Base-by-base conservation (phyloP, 1,140 invertebrate species). In the Gonatopus flavifemur region DNA sequence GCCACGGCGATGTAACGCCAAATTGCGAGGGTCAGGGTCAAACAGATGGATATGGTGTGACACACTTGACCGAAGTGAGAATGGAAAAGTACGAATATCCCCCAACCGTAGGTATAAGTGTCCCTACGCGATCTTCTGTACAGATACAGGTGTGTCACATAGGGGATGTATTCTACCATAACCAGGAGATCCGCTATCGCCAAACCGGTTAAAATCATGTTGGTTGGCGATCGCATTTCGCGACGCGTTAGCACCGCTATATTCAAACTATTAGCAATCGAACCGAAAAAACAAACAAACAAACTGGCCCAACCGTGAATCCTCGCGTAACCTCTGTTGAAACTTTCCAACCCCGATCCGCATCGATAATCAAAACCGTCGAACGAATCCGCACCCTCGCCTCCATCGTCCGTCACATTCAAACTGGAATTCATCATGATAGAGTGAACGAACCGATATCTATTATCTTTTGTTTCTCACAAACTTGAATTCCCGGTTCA, bases 111-210 rank as follows among this genome's bases (percentile, higher is more conserved):
- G 1, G 85, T 88, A 53, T 80, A 85, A 10, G 76, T 82, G 35
- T 85, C 81, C 12, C 82, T 69, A 57, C 81, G 75, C 1, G 82
- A 79, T 13, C 82, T 75, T 2, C 79, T 72, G 44, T 83, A 81
- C 31, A 94, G 82, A 62, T 90, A 90, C 68, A 87, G 84, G 68
- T 95, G 91, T 28, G 89, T 81, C 1, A 88, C 86, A 66, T 90
- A 96, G 0, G 94, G 94, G 46, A 97, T 89, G 70, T 97, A 98
- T 51, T 94, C 91, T 30, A 93, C 70, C 93, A 97, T 96, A 0
- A 96, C 93, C 1, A 95, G 79, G 31, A 96, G 82, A 72, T 98
- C 94, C 1, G 92, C 90, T 1, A 96, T 84, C 0, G 95, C 94
- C n/a, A 97, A 79, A 6, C 90, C 93, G 0, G 92, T 95, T 2